Evolutionary conservation across 2,888 invertebrate genomes (phyloP).

Genomic region (Cephus runcator): DNA sequence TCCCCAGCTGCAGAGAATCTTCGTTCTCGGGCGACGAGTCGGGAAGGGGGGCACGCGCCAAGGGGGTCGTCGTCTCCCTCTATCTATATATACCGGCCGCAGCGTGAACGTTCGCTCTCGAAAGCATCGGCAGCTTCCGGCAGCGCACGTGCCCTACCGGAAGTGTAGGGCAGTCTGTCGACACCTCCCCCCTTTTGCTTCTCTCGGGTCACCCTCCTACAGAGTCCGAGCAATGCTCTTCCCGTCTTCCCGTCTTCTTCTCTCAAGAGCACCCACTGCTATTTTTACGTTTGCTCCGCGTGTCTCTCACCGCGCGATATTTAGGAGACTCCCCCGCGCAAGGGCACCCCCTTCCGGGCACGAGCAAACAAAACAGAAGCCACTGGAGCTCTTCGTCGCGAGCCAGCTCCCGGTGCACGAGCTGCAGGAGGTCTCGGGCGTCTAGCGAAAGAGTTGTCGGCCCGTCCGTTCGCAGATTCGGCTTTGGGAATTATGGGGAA

Average conservation of each 20-base stretch:
- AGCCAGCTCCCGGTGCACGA: too few species aligned
- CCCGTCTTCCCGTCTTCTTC: too few species aligned
- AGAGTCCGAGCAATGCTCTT: slow-evolving; percentile 21
- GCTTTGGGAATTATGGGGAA: too few species aligned
- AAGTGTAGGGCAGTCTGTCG: slow-evolving; percentile 37
- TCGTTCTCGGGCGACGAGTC: not conserved
- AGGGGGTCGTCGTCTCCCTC: slow-evolving; percentile 24
- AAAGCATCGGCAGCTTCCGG: slow-evolving; percentile 42
- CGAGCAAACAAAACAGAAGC: too few species aligned
- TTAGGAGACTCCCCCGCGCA: not conserved
- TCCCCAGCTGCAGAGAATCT: too few species aligned
- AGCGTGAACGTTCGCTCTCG: not conserved
- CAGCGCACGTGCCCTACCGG: slow-evolving; percentile 50
- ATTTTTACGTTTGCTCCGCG: slow-evolving; percentile 33
- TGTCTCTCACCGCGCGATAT: not conserved
- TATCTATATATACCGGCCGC: not conserved
- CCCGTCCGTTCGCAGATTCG: too few species aligned
- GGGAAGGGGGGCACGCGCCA: slow-evolving; percentile 28
- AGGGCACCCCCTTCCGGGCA: too few species aligned
- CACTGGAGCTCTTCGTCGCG: too few species aligned
- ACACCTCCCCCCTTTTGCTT: slow-evolving; percentile 9
- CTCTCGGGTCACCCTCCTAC: slow-evolving; percentile 16
- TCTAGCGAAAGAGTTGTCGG: too few species aligned
- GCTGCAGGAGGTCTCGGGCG: too few species aligned
- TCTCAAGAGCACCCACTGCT: slow-evolving; percentile 28